These are phyloP conservation scores for Plusia festucae DNA, from an alignment of 2,888 invertebrate genomes.

Conservation along the genomic window DNA sequence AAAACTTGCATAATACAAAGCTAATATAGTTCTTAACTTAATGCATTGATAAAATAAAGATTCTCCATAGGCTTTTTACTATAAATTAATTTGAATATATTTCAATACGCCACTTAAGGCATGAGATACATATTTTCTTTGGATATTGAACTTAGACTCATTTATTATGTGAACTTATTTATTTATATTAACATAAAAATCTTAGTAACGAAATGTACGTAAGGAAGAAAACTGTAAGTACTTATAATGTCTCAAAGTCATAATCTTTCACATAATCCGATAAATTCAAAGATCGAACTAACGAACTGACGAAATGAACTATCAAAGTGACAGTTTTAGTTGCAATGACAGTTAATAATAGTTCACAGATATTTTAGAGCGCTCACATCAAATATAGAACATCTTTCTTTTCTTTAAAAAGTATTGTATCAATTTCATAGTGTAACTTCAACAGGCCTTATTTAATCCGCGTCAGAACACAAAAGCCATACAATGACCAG, in stretches of 20 bases:
- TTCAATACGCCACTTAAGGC: conserved; percentile 2
- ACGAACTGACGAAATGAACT: background rate
- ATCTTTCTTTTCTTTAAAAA: background rate
- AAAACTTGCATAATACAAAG: background rate
- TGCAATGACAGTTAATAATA: background rate
- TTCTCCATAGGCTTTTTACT: conserved; percentile 9
- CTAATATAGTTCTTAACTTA: background rate
- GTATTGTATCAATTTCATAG: conserved; percentile 25
- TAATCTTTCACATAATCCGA: no score
- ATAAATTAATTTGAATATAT: conserved; percentile 31
- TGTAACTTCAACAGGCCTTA: conserved; percentile 25
- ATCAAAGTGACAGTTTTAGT: background rate
- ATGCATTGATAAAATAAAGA: conserved; percentile 2
- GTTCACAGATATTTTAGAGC: background rate
- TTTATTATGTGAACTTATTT: background rate
- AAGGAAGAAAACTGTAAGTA: no score
- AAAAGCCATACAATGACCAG: conserved; percentile 54
- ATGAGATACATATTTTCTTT: conserved; percentile 18
- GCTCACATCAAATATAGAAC: background rate
- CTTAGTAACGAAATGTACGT: background rate
- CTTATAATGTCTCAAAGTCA: no score
- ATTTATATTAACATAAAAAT: background rate
- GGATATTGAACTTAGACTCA: conserved; percentile 23
- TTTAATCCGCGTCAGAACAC: conserved; percentile 35
- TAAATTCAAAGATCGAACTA: no score